These are phyloP conservation scores for Pachyramphus minor DNA, from an alignment of 2,113 vertebrate species.

Conservation along the genomic window DNA sequence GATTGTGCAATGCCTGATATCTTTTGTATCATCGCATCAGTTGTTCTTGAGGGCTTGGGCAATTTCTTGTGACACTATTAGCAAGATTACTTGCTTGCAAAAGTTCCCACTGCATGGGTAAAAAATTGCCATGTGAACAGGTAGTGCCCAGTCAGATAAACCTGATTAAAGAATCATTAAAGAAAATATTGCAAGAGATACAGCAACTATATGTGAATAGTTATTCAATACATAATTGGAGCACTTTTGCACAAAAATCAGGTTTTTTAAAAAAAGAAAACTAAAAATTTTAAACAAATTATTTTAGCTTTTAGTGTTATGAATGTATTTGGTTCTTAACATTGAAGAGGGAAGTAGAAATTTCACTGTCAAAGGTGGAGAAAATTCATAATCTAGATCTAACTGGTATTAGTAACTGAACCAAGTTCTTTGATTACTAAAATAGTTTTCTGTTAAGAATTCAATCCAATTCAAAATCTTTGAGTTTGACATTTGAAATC, in stretches of 20 bases:
- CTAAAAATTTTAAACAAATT: not conserved
- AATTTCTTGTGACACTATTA: not conserved
- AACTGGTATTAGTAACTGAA: not conserved
- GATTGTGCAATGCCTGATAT: not conserved
- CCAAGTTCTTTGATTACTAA: not conserved
- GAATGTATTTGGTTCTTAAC: not conserved
- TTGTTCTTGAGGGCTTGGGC: not conserved
- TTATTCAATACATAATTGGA: not conserved
- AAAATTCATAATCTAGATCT: not conserved
- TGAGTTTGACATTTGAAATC: not conserved
- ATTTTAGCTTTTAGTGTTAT: not conserved
- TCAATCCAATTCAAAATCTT: not conserved
- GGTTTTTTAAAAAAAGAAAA: accelerated
- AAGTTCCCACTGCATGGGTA: not conserved
- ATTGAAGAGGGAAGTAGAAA: not conserved
- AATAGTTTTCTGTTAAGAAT: not conserved
- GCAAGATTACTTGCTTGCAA: not conserved
- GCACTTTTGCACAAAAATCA: not conserved
- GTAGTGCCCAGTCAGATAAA: not conserved
- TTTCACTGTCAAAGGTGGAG: not conserved
- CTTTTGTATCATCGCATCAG: not conserved
- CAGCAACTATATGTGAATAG: not conserved
- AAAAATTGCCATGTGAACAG: not conserved
- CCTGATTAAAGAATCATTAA: not conserved
- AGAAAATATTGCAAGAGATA: not conserved